phyloP scores from a whole-genome alignment of 2,888 invertebrate species.

The Oscheius myriophilus region DNA sequence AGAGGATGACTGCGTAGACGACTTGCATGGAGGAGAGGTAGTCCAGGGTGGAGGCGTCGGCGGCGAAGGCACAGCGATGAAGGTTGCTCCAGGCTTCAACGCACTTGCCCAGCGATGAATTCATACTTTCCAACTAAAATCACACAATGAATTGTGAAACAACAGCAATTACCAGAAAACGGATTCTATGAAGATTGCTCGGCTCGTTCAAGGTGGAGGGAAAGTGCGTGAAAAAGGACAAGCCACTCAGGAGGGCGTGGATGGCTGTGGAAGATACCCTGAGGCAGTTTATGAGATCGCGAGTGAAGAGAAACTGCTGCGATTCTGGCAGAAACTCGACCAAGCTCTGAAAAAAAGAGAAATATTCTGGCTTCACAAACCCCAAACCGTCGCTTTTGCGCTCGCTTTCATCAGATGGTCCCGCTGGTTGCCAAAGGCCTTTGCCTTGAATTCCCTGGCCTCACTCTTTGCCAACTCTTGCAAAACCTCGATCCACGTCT shows the following conservation, averaged over 20 bases:
- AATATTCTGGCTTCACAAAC: no score
- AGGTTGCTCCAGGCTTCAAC: slow-evolving; percentile 34
- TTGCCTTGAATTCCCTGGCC: slow-evolving; percentile 8
- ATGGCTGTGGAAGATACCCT: slow-evolving; percentile 1
- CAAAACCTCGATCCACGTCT: slow-evolving; percentile 38
- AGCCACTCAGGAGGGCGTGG: background rate
- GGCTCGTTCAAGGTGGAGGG: background rate
- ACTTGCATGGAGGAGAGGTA: slow-evolving; percentile 7
- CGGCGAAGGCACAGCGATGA: slow-evolving; percentile 34
- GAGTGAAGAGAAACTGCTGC: slow-evolving; percentile 3
- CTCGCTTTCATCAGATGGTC: slow-evolving; percentile 25
- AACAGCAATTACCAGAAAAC: background rate
- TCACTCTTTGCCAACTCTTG: slow-evolving; percentile 34
- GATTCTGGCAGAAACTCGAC: background rate
- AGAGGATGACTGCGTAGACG: background rate
- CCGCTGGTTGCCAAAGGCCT: slow-evolving; percentile 31
- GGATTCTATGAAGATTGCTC: slow-evolving; percentile 2
- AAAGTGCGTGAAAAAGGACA: slow-evolving; percentile 5
- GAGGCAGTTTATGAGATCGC: background rate
- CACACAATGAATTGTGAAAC: background rate
- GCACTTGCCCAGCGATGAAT: slow-evolving; percentile 1
- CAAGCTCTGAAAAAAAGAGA: background rate
- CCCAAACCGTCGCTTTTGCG: slow-evolving; percentile 19
- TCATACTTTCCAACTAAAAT: slow-evolving; percentile 9
- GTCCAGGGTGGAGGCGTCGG: slow-evolving; percentile 38